phyloP scores from a whole-genome alignment of 2,113 vertebrate genomes.

The Ammodytes dubius region DNA sequence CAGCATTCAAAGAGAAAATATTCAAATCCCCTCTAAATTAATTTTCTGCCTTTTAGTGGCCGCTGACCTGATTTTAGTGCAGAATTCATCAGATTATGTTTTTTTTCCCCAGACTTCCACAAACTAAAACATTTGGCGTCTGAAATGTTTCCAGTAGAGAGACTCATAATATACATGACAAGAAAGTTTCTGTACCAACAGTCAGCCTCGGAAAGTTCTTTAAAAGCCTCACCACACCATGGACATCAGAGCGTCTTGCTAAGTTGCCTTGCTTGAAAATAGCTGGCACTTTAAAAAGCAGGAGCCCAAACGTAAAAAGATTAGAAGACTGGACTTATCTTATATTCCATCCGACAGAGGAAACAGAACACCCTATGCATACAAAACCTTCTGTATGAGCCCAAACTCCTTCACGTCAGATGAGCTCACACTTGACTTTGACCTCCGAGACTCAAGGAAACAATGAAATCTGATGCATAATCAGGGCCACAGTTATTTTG shows the following conservation, averaged over 20 bases:
- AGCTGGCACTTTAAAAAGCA: conserved; percentile 13
- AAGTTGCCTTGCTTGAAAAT: conserved; percentile 14
- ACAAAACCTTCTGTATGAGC: conserved; percentile 47
- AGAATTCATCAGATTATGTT: conserved; percentile 50
- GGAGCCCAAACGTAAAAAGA: conserved; percentile 30
- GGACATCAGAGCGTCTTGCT: conserved; percentile 18
- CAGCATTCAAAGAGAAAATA: conserved; percentile 78
- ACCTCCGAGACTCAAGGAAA: conserved; percentile 50
- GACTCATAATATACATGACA: conserved; percentile 15
- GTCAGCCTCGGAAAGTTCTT: conserved; percentile 9
- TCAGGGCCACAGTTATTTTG: conserved; percentile 36
- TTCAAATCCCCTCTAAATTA: conserved; percentile 76
- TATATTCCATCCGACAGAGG: conserved; percentile 57
- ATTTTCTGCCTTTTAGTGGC: conserved; percentile 72
- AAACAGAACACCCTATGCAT: conserved; percentile 41
- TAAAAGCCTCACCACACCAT: conserved; percentile 19
- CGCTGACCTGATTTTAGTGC: conserved; percentile 57
- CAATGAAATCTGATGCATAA: conserved; percentile 48
- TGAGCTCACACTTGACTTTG: conserved; percentile 57
- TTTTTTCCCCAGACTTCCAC: conserved; percentile 36
- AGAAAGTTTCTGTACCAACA: conserved; percentile 4
- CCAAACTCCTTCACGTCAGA: conserved; percentile 22
- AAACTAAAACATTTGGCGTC: conserved; percentile 18
- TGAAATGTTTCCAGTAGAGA: conserved; percentile 10
- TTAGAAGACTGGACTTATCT: conserved; percentile 47